Evolutionary conservation across 2,797 vertebrate genomes (phyloP), one percentile per base, ranked within the genome.

Genomic region (Alauda arvensis): DNA sequence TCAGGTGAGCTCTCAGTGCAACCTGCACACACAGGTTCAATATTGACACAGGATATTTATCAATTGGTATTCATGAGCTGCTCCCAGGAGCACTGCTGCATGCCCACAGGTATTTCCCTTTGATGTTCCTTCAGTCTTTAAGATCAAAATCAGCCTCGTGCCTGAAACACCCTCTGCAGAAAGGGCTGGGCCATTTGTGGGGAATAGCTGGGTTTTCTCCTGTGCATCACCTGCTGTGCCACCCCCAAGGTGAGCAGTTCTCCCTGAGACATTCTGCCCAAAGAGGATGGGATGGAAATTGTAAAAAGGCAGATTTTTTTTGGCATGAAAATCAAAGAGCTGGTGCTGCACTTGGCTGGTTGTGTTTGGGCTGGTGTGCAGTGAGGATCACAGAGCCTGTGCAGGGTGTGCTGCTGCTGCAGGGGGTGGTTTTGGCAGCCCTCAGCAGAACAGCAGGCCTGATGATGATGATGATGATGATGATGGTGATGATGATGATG

Each of bases 71-170:
- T 91, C 83, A 42, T 14, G 88, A 94, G 91, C 90, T 42, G 60
- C 72, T 83, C 86, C 59, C 12, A 34, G 60, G 68, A 86, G 48
- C 7, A 0, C 74, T 34, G 40, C 14, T 9, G 3, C 24, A 61
- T 28, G 51, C 84, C 68, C 78, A 55, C 78, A 72, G 81, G 52
- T 88, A 40, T 76, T 87, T 52, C 40, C 67, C 60, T 93, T 94
- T 83, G 93, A 91, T 93, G 80, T 86, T 90, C 65, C 89, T 83
- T 75, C 56, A 33, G 2, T 57, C 70, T 83, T 83, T 46, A 16
- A 90, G 88, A 94, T 91, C 87, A 92, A 90, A 89, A 92, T 92
- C 90, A 74, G 59, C 78, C 74, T 71, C 29, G 78, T 70, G 61
- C 71, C 71, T 77, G 14, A 67, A 76, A 51, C 7, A 5, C 33